Evolutionary conservation across 1,140 invertebrate genomes (phyloP), one percentile per base, ranked within the genome.

Genomic region (Drosophila tani): DNA sequence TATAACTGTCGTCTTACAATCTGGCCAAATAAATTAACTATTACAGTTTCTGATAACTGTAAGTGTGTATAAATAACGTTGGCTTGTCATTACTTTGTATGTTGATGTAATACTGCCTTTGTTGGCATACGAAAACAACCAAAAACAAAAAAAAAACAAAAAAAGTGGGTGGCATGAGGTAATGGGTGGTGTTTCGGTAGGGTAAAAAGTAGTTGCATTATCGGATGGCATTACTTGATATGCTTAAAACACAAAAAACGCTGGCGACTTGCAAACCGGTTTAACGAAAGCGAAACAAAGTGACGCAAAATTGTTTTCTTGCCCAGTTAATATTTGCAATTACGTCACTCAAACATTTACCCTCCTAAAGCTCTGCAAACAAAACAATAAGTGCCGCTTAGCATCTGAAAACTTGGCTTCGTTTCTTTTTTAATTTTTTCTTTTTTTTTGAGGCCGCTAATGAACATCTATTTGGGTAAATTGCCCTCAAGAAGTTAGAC

Each of bases 391-490:
- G 49, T 24, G 45, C 35, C 65, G 57, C 32, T 50, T 50, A 62
- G 65, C 40, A 65, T 55, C 32, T 55, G n/a, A 32, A 56, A 32
- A 56, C 53, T 40, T 56, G 53, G 17, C 21, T 63, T 5, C 17
- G 4, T 27, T 41, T 35, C 43, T 67, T n/a, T 49, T 27, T 40
- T 27, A 0, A 29, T 29, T 46, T 11, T 17, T 41, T 5, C 24
- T 62, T 53, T 21, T 68, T 35, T 47, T 32, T 49, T 35, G 45
- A 19, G 24, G 19, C 68, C 41, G 38, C 67, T 74, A 74, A 74
- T 74, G 69, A 74, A 73, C 70, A 51, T 74, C 68, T 40, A 74
- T 74, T 74, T 73, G 70, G 40, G 70, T 74, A 74, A 74, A 74
- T 74, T 73, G 43, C 46, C 67, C 49, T 73, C 27, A 50, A 73